Percentiles rank a stretch among this genome's conserved stretches.
Evolutionary conservation across 2,797 vertebrate genomes (phyloP).

Genomic region (Malurus leucopterus): DNA sequence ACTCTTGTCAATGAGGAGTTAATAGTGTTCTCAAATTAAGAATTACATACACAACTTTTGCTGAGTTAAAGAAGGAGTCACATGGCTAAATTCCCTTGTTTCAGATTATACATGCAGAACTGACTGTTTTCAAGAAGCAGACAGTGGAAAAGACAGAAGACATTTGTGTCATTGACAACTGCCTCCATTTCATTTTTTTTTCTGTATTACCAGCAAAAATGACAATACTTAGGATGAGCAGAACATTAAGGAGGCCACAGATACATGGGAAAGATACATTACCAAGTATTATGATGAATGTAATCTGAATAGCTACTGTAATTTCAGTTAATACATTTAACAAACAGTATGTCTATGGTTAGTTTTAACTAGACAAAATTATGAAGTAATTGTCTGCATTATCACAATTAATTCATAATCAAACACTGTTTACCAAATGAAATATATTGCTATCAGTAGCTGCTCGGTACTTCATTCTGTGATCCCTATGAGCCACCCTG

Average conservation of each 20-base stretch:
- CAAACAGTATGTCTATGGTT: slow-evolving; percentile 20
- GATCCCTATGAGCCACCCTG: background rate
- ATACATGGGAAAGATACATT: background rate
- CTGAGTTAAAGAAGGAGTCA: background rate
- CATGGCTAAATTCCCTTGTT: background rate
- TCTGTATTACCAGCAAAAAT: slow-evolving; percentile 16
- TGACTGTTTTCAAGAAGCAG: slow-evolving; percentile 21
- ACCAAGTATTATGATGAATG: slow-evolving; percentile 1
- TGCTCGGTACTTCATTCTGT: background rate
- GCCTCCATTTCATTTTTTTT: slow-evolving; percentile 14
- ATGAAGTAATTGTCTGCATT: slow-evolving; percentile 36
- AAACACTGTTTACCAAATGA: slow-evolving; percentile 2
- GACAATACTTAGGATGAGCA: background rate
- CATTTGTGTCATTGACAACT: slow-evolving; percentile 11
- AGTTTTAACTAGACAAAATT: slow-evolving; percentile 12
- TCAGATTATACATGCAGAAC: background rate
- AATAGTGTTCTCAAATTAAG: background rate
- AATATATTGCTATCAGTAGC: background rate
- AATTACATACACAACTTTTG: background rate
- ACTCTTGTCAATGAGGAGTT: background rate
- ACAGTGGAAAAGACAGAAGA: slow-evolving; percentile 22
- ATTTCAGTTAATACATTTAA: slow-evolving; percentile 31
- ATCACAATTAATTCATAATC: slow-evolving; percentile 21
- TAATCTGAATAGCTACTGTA: background rate
- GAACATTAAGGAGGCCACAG: background rate